Percentiles rank a stretch among this genome's conserved stretches.
phyloP scores from a whole-genome alignment of 2,888 invertebrate genomes.

The Trichogramma dendrolimi region DNA sequence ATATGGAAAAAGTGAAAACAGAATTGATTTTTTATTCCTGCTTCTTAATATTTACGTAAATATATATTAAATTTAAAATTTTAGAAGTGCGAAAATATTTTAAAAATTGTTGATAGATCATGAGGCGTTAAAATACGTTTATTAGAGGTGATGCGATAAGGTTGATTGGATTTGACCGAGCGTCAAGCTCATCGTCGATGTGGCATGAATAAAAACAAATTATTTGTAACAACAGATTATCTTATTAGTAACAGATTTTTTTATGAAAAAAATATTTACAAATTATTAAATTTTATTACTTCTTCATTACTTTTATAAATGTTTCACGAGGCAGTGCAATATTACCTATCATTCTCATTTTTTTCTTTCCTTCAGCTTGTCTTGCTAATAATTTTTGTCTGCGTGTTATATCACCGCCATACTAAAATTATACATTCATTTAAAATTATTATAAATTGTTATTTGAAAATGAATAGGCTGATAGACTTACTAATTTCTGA shows the following conservation, averaged over 20 bases:
- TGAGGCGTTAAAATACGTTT: too few relatives aligned
- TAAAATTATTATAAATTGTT: conserved; percentile 10
- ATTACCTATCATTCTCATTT: conserved; percentile 86
- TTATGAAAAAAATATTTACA: not conserved
- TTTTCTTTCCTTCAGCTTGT: conserved; percentile 92
- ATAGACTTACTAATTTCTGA: conserved; percentile 77
- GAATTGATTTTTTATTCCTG: too few relatives aligned
- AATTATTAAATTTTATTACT: conserved; percentile 33
- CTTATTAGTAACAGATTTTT: conserved; percentile 9
- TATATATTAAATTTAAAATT: too few relatives aligned
- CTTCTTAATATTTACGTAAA: too few relatives aligned
- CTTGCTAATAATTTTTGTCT: conserved; percentile 82
- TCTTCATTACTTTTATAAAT: conserved; percentile 86
- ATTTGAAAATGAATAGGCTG: conserved; percentile 4
- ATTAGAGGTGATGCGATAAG: too few relatives aligned
- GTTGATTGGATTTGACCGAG: too few relatives aligned
- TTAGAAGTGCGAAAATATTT: too few relatives aligned
- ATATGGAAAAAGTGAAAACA: too few relatives aligned
- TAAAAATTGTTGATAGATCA: too few relatives aligned
- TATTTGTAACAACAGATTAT: conserved; percentile 9
- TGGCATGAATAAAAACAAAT: too few relatives aligned
- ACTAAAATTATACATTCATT: conserved; percentile 54
- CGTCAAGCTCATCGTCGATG: too few relatives aligned
- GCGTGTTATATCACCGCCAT: conserved; percentile 88
- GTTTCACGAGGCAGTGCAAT: conserved; percentile 88